These are phyloP conservation scores for Alethe castanea DNA, from an alignment of 2,113 vertebrate species.

Conservation along the genomic window DNA sequence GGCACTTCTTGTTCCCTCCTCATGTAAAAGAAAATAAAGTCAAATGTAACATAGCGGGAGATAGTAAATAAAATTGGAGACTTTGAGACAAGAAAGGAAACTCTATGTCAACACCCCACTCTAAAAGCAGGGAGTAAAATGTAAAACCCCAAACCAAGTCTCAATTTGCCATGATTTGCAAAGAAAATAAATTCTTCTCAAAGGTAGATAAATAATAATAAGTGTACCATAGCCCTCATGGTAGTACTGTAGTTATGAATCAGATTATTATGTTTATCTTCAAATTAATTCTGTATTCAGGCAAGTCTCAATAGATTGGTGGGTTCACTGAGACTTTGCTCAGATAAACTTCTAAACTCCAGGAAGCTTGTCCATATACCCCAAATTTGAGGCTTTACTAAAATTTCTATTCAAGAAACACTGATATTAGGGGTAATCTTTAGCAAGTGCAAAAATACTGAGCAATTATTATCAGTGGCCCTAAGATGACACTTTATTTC, in stretches of 20 bases:
- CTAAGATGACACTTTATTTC: neutral
- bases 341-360: neutral
- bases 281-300: neutral
- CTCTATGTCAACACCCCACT: neutral
- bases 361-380: neutral
- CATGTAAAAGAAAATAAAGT: neutral
- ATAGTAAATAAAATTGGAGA: neutral
- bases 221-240: neutral
- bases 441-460: neutral
- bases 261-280: neutral
- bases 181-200: neutral
- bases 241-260: neutral
- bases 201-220: neutral
- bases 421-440: neutral
- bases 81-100: neutral
- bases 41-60: neutral
- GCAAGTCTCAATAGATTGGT: neutral
- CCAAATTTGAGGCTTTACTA: neutral
- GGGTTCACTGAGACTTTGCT: neutral
- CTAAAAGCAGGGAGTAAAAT: neutral
- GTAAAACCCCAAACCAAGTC: neutral
- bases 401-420: neutral
- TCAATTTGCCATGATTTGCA: neutral
- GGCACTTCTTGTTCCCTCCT: neutral
- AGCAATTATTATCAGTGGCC: neutral